Evolutionary conservation across 2,113 vertebrate genomes (phyloP).

Genomic region (Nicator chloris): DNA sequence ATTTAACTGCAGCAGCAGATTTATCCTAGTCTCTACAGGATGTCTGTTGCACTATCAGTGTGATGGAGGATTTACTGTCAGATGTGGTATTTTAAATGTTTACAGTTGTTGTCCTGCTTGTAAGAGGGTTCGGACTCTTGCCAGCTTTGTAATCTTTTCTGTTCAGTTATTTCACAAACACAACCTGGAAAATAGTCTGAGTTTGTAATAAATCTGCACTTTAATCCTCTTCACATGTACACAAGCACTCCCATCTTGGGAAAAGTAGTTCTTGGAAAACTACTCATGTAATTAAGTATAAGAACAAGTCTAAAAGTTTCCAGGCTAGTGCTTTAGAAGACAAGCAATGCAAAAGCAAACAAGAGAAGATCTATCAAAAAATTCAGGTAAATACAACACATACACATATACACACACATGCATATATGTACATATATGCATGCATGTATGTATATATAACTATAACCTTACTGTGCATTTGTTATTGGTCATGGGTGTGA

Average conservation of each 20-base stretch:
- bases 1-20: background rate
- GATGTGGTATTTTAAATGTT: background rate
- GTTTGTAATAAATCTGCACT: background rate
- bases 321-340: background rate
- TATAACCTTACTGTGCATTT: background rate
- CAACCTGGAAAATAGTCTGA: background rate
- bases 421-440: too few species aligned
- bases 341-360: background rate
- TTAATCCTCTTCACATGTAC: background rate
- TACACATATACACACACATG: rapidly evolving
- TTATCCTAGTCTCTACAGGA: background rate
- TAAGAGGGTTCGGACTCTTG: background rate
- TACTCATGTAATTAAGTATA: background rate
- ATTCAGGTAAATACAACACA: background rate
- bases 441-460: too few species aligned
- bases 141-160: conserved; percentile 11
- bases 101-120: background rate
- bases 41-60: background rate
- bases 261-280: background rate
- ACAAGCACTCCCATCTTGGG: background rate
- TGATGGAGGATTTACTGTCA: background rate
- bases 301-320: background rate
- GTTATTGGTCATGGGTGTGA: background rate
- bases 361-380: background rate
- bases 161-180: background rate